Evolutionary conservation across 2,113 vertebrate genomes (phyloP), one percentile per base, ranked within the genome.

Genomic region (Mesocricetus auratus): DNA sequence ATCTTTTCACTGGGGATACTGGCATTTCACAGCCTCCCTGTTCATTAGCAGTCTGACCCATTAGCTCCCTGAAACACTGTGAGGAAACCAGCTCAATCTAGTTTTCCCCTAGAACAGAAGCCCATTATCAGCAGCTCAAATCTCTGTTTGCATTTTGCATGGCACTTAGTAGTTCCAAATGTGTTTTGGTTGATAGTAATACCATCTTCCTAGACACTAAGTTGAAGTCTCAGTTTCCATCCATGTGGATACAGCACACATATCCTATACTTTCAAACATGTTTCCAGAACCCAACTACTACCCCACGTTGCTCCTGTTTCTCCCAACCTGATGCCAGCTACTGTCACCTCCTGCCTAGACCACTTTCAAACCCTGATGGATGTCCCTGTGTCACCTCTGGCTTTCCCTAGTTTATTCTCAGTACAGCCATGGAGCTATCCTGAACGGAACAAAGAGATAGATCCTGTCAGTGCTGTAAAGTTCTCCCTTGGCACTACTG

Each of bases 51-150:
- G 97, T 97, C 97, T 92, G 97, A 97, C 96, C 98, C 94, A 90
- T 98, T 98, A 98, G 98, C 98, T 97, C 97, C 96, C 97, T 97
- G 96, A 98, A 98, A 98, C 91, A 96, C 97, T 98, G 95, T 97
- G 98, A 96, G 95, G 96, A 96, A 97, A 98, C 96, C 97, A 97
- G 96, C 93, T 96, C 77, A 16, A 90, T 97, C 96, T 94, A 96
- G 97, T 98, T 94, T 97, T 97, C 96, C 94, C 97, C 94, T 97
- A 96, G 97, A 98, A 98, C 89, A 96, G 96, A 97, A 86, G 89
- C 95, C 97, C 92, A 91, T 96, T 96, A 94, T 97, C 91, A 97
- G 94, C 96, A 97, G 94, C 86, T 93, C 79, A 69, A 92, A 94
- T 97, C 97, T 98, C 58, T 85, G 73, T 94, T 96, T 73, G 50